Evolutionary conservation across 2,113 vertebrate genomes (phyloP), one percentile per base, ranked within the genome.

Genomic region (Hippocampus comes): DNA sequence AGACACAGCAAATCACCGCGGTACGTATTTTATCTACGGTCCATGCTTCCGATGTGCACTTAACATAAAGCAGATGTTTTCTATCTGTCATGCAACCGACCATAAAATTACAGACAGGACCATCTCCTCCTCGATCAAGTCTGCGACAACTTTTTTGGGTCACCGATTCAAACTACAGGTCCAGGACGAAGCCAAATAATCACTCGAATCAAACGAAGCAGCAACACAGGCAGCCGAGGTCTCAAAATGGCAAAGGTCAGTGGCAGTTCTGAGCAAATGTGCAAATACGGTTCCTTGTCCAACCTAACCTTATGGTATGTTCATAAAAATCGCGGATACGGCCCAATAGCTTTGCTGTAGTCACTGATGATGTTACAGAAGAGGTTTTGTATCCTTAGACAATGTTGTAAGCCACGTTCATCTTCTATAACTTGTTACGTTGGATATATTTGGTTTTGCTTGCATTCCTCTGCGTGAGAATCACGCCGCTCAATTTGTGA

Each of bases 101-200:
- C 27, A 11, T 27, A 27, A 66, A 25, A 48, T 7, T 48, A 25
- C 21, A 63, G 46, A 66, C 64, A 57, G 27, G 38, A 70, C 38
- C 56, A 18, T 25, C 25, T 67, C 34, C 65, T 73, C 81, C 66
- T 20, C 70, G 71, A 76, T 78, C 70, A 9, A 61, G 57, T 51
- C 27, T 49, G 7, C 41, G 46, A 63, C 46, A 14, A 68, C 60
- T 38, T 17, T 76, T 75, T 77, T 9, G 53, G 10, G 10, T 61
- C 18, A n/a, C 63, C 6, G 30, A 18, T 20, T 63, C 15, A 23
- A 15, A 27, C 27, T 34, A 61, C 59, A 3, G 25, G 14, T 15
- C 25, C 3, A 59, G 23, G 27, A 14, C 15, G 14, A 59, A 59
- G 14, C 23, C 23, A 12, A 25, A 59, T 59, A 25, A 25, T 12